These are phyloP conservation scores for Alethe diademata DNA, from an alignment of 2,113 vertebrate species.

Conservation along the genomic window DNA sequence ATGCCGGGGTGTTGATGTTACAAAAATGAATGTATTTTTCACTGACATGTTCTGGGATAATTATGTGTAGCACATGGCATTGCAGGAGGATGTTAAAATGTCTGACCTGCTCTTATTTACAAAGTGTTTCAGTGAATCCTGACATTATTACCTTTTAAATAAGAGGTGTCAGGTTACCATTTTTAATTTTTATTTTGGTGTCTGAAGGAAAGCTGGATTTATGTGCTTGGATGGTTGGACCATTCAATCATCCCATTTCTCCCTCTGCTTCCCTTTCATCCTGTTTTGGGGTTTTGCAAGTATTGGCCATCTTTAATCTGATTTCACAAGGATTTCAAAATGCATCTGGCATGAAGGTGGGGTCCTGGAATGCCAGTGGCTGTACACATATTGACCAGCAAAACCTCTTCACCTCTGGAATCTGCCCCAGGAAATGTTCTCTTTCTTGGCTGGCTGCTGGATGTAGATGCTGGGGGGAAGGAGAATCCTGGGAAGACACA, in stretches of 20 bases:
- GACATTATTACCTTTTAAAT: background rate
- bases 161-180: background rate
- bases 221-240: background rate
- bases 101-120: background rate
- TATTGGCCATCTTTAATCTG: background rate
- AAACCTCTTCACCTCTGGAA: too few relatives aligned
- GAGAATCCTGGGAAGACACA: background rate
- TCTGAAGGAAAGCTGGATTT: background rate
- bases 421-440: background rate
- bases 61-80: background rate
- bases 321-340: background rate
- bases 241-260: background rate
- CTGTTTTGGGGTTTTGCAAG: background rate
- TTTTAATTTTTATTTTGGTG: background rate
- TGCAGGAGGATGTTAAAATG: background rate
- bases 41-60: background rate
- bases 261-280: background rate
- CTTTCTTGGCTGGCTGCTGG: background rate
- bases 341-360: background rate
- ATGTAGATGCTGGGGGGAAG: background rate
- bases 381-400: rapidly evolving
- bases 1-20: background rate
- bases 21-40: background rate
- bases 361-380: background rate
- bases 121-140: background rate